Percentiles rank a stretch among this genome's conserved stretches.
phyloP scores from a whole-genome alignment of 2,888 invertebrate species.

The Amorpha juglandis region DNA sequence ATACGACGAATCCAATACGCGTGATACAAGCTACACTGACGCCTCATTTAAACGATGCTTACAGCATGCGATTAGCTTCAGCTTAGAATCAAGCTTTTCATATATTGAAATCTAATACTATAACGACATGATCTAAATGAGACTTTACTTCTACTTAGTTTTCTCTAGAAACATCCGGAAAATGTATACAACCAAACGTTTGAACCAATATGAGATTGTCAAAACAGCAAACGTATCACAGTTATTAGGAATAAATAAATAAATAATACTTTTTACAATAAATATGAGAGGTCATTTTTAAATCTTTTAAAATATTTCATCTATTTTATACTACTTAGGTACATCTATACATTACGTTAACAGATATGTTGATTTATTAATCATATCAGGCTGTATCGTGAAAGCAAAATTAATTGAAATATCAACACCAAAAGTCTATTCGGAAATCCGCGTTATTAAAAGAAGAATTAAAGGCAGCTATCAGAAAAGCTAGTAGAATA shows the following conservation, averaged over 20 bases:
- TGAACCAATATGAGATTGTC: constrained; percentile 31
- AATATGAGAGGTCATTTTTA: constrained; percentile 37
- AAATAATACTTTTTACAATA: constrained; percentile 72
- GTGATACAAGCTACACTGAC: background rate
- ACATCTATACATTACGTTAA: constrained; percentile 23
- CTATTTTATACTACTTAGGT: constrained; percentile 17
- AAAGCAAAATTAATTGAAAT: constrained; percentile 9
- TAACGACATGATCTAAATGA: background rate
- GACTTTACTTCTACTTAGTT: background rate
- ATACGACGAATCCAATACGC: background rate
- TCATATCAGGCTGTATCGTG: constrained; percentile 4
- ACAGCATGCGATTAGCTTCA: background rate
- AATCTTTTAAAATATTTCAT: constrained; percentile 35
- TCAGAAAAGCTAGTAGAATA: background rate
- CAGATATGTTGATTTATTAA: constrained; percentile 22
- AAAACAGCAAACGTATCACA: constrained; percentile 64
- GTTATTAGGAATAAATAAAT: constrained; percentile 73
- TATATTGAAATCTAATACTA: too few species aligned
- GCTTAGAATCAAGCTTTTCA: too few species aligned
- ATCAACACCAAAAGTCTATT: constrained; percentile 16
- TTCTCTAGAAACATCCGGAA: constrained; percentile 23
- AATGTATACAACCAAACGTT: background rate
- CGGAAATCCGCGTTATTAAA: constrained; percentile 1
- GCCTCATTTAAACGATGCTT: background rate
- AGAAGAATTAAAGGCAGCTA: background rate